A percentile compares a stretch with the other conserved stretches of the same genome.
Evolutionary conservation across 2,113 vertebrate species (phyloP).

Genomic region (Callopanchax toddi): DNA sequence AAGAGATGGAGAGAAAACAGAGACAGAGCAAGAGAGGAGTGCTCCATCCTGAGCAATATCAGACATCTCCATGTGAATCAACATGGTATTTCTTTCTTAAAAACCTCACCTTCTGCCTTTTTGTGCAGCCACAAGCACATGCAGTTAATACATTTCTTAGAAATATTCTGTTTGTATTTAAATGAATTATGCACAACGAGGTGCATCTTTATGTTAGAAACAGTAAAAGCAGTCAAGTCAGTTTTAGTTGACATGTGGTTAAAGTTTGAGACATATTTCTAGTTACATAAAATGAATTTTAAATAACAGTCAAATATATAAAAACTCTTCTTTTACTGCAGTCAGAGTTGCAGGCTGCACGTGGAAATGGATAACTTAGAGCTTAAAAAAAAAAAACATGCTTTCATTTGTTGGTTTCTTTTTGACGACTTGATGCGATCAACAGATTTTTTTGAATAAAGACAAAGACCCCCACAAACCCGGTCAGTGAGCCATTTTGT

Average conservation of each 20-base stretch:
- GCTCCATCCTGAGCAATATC: conserved; percentile 34
- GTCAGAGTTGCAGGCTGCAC: no score
- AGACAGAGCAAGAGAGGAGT: conserved; percentile 23
- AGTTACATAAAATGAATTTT: background rate
- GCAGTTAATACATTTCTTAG: background rate
- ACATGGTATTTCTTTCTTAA: conserved; percentile 43
- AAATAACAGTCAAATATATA: background rate
- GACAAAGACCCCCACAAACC: conserved; percentile 19
- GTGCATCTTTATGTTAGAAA: no score
- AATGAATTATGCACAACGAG: no score
- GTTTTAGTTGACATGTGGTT: background rate
- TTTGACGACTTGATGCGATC: conserved; percentile 34
- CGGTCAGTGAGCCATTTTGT: conserved; percentile 33
- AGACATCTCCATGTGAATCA: conserved; percentile 48
- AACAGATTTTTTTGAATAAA: conserved; percentile 30
- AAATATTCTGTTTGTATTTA: no score
- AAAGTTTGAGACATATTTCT: background rate
- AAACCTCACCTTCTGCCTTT: no score
- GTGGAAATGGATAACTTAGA: no score
- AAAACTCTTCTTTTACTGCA: background rate
- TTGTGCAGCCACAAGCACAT: background rate
- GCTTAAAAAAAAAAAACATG: conserved; percentile 27
- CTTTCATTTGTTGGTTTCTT: conserved; percentile 15
- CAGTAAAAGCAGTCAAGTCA: no score
- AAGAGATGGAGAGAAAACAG: conserved; percentile 24